Evolutionary conservation across 2,797 vertebrate species (phyloP).

Genomic region (Chiroxiphia lanceolata): DNA sequence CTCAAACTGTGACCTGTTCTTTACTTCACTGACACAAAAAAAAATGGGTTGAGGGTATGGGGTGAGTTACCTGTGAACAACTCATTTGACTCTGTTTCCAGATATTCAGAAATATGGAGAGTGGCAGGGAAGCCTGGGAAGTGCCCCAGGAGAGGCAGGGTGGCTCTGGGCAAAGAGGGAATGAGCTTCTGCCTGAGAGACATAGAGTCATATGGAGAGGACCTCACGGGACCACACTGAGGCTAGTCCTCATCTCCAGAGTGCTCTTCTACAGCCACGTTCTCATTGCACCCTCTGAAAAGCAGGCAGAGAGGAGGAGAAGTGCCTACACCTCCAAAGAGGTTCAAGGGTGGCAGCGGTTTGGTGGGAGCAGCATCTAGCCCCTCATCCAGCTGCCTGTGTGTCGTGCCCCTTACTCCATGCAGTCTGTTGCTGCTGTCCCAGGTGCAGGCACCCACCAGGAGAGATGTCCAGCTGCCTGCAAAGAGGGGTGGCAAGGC

Average conservation of each 20-base stretch:
- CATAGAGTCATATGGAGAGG: neutral
- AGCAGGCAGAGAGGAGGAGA: neutral
- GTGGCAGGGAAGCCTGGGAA: neutral
- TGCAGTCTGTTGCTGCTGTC: neutral
- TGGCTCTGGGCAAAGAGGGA: neutral
- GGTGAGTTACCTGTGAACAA: neutral
- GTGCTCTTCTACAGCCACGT: neutral
- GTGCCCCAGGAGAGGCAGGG: neutral
- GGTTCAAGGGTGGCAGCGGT: rapidly evolving
- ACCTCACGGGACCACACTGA: neutral
- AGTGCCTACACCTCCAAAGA: neutral
- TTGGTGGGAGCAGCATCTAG: rapidly evolving
- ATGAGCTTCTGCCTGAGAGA: neutral
- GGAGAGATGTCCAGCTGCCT: neutral
- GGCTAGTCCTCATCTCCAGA: neutral
- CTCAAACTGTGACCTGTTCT: neutral
- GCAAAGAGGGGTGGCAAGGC: rapidly evolving
- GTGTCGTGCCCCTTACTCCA: rapidly evolving
- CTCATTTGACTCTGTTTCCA: rapidly evolving
- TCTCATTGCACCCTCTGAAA: neutral
- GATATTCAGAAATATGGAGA: neutral
- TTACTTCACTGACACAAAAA: neutral
- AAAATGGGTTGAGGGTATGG: neutral
- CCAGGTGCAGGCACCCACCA: rapidly evolving
- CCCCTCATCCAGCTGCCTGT: rapidly evolving